Evolutionary conservation across 1,140 invertebrate genomes (phyloP).

Genomic region (Leptinotarsa texana): DNA sequence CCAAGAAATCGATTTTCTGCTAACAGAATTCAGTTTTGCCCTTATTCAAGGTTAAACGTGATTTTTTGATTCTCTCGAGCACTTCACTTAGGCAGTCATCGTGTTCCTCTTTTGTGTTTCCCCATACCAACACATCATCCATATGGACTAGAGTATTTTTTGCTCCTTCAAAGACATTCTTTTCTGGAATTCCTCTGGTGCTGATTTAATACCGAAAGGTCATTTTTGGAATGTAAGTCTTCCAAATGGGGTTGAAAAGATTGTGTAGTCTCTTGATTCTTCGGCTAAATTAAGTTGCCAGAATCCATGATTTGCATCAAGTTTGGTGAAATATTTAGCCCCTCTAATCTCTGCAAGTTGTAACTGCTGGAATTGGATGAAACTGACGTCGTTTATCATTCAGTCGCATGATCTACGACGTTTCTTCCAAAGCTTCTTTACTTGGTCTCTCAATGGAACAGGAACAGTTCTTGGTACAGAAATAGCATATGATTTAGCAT

Average conservation of each 20-base stretch:
- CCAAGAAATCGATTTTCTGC: too few species aligned
- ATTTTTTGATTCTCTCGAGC: neutral
- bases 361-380: slow-evolving; percentile 46
- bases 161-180: neutral
- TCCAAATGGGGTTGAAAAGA: too few species aligned
- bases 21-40: slow-evolving; percentile 39
- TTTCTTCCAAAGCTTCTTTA: neutral
- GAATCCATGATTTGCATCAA: too few species aligned
- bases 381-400: slow-evolving; percentile 52
- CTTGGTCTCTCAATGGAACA: neutral
- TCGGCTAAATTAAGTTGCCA: too few species aligned
- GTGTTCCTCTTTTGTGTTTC: slow-evolving; percentile 20
- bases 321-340: too few species aligned
- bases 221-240: too few species aligned
- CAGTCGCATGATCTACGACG: slow-evolving; percentile 48
- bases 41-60: slow-evolving; percentile 18
- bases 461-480: slow-evolving; percentile 37
- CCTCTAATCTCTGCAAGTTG: too few species aligned
- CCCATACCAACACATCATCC: slow-evolving; percentile 15
- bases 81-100: slow-evolving; percentile 14
- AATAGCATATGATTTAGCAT: slow-evolving; percentile 37
- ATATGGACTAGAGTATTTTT: slow-evolving; percentile 1
- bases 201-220: too few species aligned
- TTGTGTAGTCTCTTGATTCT: too few species aligned
- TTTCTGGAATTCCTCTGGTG: neutral